Evolutionary conservation across 1,140 invertebrate species (phyloP), one percentile per base, ranked within the genome.

Genomic region (Patella vulgata): DNA sequence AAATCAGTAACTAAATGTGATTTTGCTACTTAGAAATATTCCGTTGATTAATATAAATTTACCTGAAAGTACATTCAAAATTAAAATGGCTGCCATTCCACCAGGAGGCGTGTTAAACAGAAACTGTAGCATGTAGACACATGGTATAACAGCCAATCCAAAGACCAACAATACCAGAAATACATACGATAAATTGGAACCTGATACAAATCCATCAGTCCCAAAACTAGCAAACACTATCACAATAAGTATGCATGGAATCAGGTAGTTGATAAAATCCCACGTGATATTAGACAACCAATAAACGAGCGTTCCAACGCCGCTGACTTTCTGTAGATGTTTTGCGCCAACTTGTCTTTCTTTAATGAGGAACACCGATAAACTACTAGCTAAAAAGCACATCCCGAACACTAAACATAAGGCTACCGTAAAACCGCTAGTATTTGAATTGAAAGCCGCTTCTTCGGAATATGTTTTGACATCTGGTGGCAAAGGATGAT

Each of bases 211-310:
- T n/a, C 86, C 85, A 59, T 87, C 73, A 53, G 87, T 86, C 52
- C 87, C 58, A 55, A 82, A 83, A 8, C 69, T 73, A 9, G 71
- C 74, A 53, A 82, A 81, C 14, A 74, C 57, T 9, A 73, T 51
- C 17, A 84, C 36, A 6, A 84, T 51, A 8, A 74, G 43, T 3
- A 79, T 25, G 21, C 63, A 67, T 0, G 82, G 77, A 9, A 83
- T 54, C 3, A 84, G 19, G 63, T 75, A 84, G 68, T 82, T 82
- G 39, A 85, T 62, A 12, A 84, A 64, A 59, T 95, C 92, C 89
- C 91, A 93, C 0, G 91, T 42, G 23, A 90, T 88, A 1, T 89
- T 88, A 0, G 89, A 85, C 1, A 87, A 51, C 93, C 92, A 94
- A 80, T 90, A 91, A 1, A 88, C 87, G 19, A 88, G 82, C 0